Base-by-base conservation (phyloP, 1,140 invertebrate species). In the Gonatopus flavifemur region DNA sequence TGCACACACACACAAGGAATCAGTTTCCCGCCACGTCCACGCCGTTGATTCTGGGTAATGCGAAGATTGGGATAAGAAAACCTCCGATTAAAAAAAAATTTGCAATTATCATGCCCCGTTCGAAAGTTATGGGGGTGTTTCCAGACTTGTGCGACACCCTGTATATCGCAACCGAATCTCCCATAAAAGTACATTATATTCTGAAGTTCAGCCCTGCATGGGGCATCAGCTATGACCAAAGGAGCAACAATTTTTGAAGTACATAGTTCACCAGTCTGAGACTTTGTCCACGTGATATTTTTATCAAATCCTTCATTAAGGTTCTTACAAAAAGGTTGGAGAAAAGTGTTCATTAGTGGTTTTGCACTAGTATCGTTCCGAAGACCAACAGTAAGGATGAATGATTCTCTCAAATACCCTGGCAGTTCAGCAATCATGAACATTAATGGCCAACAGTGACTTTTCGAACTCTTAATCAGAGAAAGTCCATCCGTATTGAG, bases 401-500 rank as follows among this genome's bases (percentile, higher is more conserved):
- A 44, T 30, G 8, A 31, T 9, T 44, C 28, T 44, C 41, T 12
- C 6, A 44, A 6, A 44, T 44, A 8, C 9, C 15, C 41, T 8
- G 57, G 52, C 13, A 55, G 44, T 28, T 59, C 57, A 15, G 49
- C 49, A 20, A 55, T 46, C 3, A 18, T 52, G 25, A 15, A 55
- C 47, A 59, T 49, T 9, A 59, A 2, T 15, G 48, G 49, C 40
- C 49, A 59, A 19, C 52, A 51, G 30, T 59, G 36, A 36, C 45
- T 51, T 16, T 35, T 55, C 1, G 39, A 28, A 42, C 51, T 45
- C 15, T 54, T 58, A 10, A 54, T 47, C 10, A 58, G 24, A 30
- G 48, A 45, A 19, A 59, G 31, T 0, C 51, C 55, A 43, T 54
- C 55, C 16, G 42, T 54, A 50, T 58, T 54, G 3, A 44, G n/a